Percentiles rank a stretch among this genome's conserved stretches.
These are phyloP conservation scores for Rhinophrynus dorsalis DNA, from an alignment of 2,797 vertebrate species.

Conservation along the genomic window DNA sequence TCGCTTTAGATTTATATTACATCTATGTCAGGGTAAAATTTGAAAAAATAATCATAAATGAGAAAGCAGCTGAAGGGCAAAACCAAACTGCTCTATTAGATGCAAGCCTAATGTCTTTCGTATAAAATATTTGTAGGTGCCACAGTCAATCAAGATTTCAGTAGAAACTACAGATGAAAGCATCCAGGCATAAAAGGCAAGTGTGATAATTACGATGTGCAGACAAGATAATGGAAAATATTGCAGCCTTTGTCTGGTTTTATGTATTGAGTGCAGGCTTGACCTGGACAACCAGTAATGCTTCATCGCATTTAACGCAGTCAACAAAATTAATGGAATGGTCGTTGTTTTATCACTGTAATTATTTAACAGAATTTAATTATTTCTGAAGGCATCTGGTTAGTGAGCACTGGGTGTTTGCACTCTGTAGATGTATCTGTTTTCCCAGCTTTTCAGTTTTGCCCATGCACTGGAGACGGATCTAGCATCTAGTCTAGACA, in stretches of 20 bases:
- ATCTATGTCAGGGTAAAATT: too few relatives aligned
- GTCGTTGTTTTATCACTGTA: constrained; percentile 64
- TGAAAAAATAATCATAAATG: constrained; percentile 53
- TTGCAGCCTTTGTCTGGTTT: constrained; percentile 77
- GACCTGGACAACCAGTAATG: constrained; percentile 76
- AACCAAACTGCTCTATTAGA: constrained; percentile 82
- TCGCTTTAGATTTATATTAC: too few relatives aligned
- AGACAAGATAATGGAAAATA: constrained; percentile 88
- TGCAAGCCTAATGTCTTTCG: constrained; percentile 78
- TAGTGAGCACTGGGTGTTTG: constrained; percentile 45
- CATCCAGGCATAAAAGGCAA: constrained; percentile 83
- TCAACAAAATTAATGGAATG: constrained; percentile 56
- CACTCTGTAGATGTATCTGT: constrained; percentile 11
- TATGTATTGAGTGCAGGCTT: constrained; percentile 73
- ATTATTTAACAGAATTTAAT: constrained; percentile 62
- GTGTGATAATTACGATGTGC: constrained; percentile 79
- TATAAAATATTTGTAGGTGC: constrained; percentile 79
- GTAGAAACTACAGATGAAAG: constrained; percentile 78
- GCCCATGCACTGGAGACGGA: too few relatives aligned
- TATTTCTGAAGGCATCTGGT: constrained; percentile 56
- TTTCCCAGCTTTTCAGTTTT: too few relatives aligned
- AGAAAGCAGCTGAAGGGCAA: constrained; percentile 69
- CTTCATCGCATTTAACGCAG: constrained; percentile 74
- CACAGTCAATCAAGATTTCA: constrained; percentile 88
- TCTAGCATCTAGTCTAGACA: too few relatives aligned